Base-by-base conservation (phyloP, 2,888 invertebrate species). In the Aphelenchoides bicaudatus region DNA sequence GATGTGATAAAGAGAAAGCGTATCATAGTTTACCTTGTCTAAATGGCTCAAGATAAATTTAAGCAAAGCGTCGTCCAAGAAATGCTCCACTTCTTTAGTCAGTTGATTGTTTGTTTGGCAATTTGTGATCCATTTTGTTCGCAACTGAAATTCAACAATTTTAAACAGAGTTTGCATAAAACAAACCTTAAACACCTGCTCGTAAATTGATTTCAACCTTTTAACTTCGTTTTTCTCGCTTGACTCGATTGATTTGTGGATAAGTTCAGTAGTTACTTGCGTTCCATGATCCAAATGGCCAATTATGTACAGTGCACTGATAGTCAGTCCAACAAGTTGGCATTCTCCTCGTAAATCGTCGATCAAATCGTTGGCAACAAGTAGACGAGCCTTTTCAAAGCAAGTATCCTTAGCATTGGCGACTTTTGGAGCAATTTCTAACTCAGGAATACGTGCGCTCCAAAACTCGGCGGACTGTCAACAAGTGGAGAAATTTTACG, bases 41-140 rank as follows among this genome's bases (percentile, higher is more conserved):
- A 77, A 61, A 31, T 71, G 72, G 2, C 65, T 65, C 30, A 65
- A 56, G 3, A 71, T 47, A 49, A 65, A 72, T 3, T 68, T 68
- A 31, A 75, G 66, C 3, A 75, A 59, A n/a, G 70, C 65, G 8
- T 66, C 60, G 43, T 75, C 74, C n/a, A 75, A 50, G 50, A 75
- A 75, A 3, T 47, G 8, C 34, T 58, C 60, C 13, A 71, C 46
- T 21, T 63, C 62, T 10, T 8, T 19, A 16, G 34, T 62, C 21
- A 19, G 19, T 28, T 53, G 53, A 43, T 51, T 34, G 16, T 54
- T 19, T 16, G 46, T 56, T 38, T 54, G 43, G n/a, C 27, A 31
- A 29, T 54, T 54, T 16, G 19, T 16, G 21, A 54, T 56, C 55
- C 55, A 54, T 2, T 29, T 28, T 10, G 19, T 27, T 4, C 55